phyloP scores from a whole-genome alignment of 23 tunicate species.

The Phallusia fumigata region DNA sequence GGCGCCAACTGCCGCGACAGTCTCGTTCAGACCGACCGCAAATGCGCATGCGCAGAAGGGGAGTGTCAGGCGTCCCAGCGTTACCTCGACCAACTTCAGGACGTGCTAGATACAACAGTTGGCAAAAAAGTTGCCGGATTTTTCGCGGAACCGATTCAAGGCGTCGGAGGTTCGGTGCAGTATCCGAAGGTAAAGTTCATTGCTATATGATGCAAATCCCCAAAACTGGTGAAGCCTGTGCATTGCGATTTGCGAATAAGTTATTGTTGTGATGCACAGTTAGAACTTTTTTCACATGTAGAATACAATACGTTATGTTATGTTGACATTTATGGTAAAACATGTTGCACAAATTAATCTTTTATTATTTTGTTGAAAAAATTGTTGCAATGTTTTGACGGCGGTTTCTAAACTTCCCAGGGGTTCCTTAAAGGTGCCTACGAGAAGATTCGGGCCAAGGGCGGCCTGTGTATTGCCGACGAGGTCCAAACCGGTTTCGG shows the following conservation, averaged over 20 bases:
- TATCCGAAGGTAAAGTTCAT: conserved; percentile 69
- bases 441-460: conserved; percentile 67
- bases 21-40: conserved; percentile 70
- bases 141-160: conserved; percentile 91
- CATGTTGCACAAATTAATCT: no score
- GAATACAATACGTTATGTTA: no score
- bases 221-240: no score
- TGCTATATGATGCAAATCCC: no score
- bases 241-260: no score
- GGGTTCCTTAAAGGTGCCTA: conserved; percentile 78
- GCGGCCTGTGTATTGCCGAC: conserved; percentile 91
- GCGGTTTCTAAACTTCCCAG: conserved; percentile 20
- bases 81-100: conserved; percentile 79
- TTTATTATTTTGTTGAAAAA: no score
- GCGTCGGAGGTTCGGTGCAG: conserved; percentile 92
- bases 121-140: conserved; percentile 59
- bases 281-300: no score
- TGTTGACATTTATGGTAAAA: no score
- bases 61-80: conserved; percentile 62
- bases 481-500: conserved; percentile 99
- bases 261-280: no score
- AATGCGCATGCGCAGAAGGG: conserved; percentile 71
- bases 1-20: conserved; percentile 86
- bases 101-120: conserved; percentile 57
- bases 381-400: not conserved